These are phyloP conservation scores for Pterophyllum scalare DNA, from an alignment of 2,113 vertebrate genomes.

Conservation along the genomic window DNA sequence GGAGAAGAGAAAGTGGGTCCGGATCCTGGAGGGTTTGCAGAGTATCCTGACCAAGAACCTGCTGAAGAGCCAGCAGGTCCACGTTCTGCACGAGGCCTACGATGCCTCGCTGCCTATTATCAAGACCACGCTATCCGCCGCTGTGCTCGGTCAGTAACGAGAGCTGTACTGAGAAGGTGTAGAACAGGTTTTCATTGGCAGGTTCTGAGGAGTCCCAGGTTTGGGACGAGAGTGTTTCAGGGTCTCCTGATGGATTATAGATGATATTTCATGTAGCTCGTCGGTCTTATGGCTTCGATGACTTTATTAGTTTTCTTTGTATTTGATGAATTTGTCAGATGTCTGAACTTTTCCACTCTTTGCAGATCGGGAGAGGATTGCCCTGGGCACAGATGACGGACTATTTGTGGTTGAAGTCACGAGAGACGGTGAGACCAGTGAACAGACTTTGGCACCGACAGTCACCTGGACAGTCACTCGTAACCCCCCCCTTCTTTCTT, in stretches of 20 bases:
- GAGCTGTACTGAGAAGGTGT: too few species aligned
- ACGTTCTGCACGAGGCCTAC: constrained; percentile 92
- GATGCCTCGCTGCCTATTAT: constrained; percentile 93
- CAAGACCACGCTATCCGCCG: constrained; percentile 89
- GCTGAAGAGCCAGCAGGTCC: constrained; percentile 87
- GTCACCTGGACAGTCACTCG: too few species aligned
- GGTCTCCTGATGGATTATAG: neutral
- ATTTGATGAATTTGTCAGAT: neutral
- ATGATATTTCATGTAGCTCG: neutral
- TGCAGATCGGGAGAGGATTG: constrained; percentile 93
- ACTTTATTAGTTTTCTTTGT: neutral
- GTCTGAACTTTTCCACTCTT: neutral
- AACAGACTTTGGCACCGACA: neutral
- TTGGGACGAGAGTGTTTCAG: neutral
- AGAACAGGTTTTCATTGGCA: too few species aligned
- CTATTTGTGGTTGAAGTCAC: constrained; percentile 95
- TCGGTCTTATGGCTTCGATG: neutral
- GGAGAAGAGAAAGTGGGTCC: constrained; percentile 96
- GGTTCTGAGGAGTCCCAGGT: too few species aligned
- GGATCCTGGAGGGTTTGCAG: constrained; percentile 93
- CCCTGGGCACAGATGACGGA: constrained; percentile 93
- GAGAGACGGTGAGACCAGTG: constrained; percentile 86
- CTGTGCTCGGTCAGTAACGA: constrained; percentile 86
- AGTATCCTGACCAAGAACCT: constrained; percentile 92
- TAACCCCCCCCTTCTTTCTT: neutral